Evolutionary conservation across 2,797 vertebrate genomes (phyloP), one percentile per base, ranked within the genome.

Genomic region (Pseudochirops corinnae): DNA sequence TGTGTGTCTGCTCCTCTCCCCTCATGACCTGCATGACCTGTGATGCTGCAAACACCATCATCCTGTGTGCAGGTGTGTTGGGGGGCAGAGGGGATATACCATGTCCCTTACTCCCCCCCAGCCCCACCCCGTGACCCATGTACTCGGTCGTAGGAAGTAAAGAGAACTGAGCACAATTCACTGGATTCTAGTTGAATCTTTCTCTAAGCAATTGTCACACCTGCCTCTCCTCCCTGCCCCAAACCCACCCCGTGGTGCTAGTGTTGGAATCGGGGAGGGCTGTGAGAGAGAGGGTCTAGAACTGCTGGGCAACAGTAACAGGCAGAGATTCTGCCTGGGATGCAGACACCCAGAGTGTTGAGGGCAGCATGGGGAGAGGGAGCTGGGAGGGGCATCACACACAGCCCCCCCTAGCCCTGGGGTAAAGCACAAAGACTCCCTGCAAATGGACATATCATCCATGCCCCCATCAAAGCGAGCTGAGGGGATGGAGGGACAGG

Each of bases 131-230:
- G 95, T 98, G 95, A 98, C 96, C 97, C 97, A 97, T 98, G 98
- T 98, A 98, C 98, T 98, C 96, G 97, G 97, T 97, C 97, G 95
- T 98, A 98, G 98, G 97, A 98, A 98, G 98, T 98, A 98, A 98
- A 98, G 95, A 97, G 97, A 98, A 97, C 97, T 98, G 98, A 98
- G 98, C 98, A 98, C 98, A 98, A 98, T 97, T 96, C 95, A 97
- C 97, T 97, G 97, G 98, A 97, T 98, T 97, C 98, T 96, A 98
- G 97, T 98, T n/a, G 97, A 98, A 98, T 98, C 97, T 98, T 98
- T 98, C 96, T 97, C 96, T 98, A 96, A 98, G 98, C 98, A 98
- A 97, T 98, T 94, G 28, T 96, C 96, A 95, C 1, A 82, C 82
- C 92, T 95, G 90, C 87, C 92, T 94, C 94, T 93, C 90, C 87